Base-by-base conservation (phyloP, 2,888 invertebrate genomes). In the Dione vanillae region DNA sequence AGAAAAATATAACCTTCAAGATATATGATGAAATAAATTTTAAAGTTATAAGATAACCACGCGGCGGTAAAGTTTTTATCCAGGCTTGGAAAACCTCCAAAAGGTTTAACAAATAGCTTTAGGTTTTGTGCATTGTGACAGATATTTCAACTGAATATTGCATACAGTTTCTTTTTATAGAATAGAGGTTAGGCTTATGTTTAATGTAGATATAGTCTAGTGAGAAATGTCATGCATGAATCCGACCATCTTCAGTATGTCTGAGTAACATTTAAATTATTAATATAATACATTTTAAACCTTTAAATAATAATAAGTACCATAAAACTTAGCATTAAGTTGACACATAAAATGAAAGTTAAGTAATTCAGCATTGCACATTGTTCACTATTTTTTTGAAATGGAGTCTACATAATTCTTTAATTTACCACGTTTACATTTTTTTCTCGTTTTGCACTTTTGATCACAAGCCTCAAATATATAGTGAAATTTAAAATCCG, bases 31-130 rank as follows among this genome's bases (percentile, higher is more conserved):
- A 59, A 43, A 59, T 43, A 9, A 43, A 61, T 61, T 43, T 54
- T 65, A 52, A 27, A 43, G 27, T 54, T 54, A 43, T n/a, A 43
- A 65, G 20, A 65, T 52, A 54, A 52, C 27, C 54, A 41, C 52
- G 52, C 40, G 20, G 20, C 40, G 20, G 45, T 19, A 67, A 37
- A 51, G 52, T 68, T 54, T 19, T 43, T 43, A 20, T 41, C 61
- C 61, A 72, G 62, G 61, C 49, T 72, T 72, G 72, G 71, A 69
- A 47, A 62, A 65, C 11, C 14, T 69, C 72, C 72, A 72, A 72
- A 66, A 52, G 27, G 49, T 69, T 59, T 37, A 59, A 52, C 43
- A 43, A 59, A 56, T 62, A 70, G 61, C 64, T 65, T 65, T 67
- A 65, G 40, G 37, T 58, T 45, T 65, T 65, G 43, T 65, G n/a